phyloP scores from a whole-genome alignment of 2,888 invertebrate species.

The Keiferia lycopersicella region DNA sequence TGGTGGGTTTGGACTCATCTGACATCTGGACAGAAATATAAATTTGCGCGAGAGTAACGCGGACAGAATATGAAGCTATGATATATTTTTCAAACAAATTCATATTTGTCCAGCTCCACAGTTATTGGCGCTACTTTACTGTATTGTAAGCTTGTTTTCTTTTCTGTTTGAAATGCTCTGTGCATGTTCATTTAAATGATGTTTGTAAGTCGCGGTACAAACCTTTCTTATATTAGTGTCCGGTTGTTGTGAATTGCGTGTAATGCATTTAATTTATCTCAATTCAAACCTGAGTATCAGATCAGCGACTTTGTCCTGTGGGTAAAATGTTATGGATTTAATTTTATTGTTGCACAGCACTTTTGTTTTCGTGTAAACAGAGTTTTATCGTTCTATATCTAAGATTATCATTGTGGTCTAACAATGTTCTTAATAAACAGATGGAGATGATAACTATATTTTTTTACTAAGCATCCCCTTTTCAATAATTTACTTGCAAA shows the following conservation, averaged over 20 bases:
- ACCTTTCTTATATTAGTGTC: slow-evolving; percentile 9
- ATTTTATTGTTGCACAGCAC: slow-evolving; percentile 76
- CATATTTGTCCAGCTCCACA: too few species aligned
- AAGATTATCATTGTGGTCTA: slow-evolving; percentile 63
- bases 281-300: slow-evolving; percentile 24
- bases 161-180: too few species aligned
- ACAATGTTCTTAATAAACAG: slow-evolving; percentile 77
- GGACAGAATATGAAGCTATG: too few species aligned
- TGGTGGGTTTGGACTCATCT: too few species aligned
- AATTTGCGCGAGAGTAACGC: too few species aligned
- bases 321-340: slow-evolving; percentile 54
- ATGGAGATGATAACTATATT: slow-evolving; percentile 53
- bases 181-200: too few species aligned
- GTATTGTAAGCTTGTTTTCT: too few species aligned
- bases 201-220: slow-evolving; percentile 4
- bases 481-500: too few species aligned
- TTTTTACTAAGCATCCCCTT: slow-evolving; percentile 35
- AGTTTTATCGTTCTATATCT: slow-evolving; percentile 74
- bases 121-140: too few species aligned
- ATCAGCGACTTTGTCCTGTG: slow-evolving; percentile 33
- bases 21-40: too few species aligned
- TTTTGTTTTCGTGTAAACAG: slow-evolving; percentile 74
- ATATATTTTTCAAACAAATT: too few species aligned
- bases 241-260: slow-evolving; percentile 24
- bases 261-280: slow-evolving; percentile 32